These are phyloP conservation scores for Lasaia peninsularis DNA, from an alignment of 1,140 invertebrate genomes.

Conservation along the genomic window DNA sequence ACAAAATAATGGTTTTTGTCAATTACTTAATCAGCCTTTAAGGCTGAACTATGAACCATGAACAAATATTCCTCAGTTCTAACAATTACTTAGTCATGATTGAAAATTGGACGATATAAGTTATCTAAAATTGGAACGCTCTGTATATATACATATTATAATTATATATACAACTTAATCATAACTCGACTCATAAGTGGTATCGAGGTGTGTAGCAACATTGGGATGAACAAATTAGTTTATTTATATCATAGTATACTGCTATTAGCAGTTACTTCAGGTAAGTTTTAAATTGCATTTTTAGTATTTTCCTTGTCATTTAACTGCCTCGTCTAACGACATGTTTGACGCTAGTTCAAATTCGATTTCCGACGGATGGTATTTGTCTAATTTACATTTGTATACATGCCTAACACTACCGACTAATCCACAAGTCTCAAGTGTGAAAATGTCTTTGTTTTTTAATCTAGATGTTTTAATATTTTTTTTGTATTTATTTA, in stretches of 20 bases:
- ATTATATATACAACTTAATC: conserved; percentile 6
- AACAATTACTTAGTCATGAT: conserved; percentile 5
- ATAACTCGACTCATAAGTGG: not conserved
- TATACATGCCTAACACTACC: no score
- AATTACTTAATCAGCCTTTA: conserved; percentile 32
- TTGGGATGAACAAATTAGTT: not conserved
- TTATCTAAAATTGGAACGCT: conserved; percentile 2
- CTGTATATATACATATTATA: not conserved
- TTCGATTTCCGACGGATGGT: no score
- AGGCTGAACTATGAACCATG: conserved; percentile 32
- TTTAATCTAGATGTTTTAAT: no score
- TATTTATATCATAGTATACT: not conserved
- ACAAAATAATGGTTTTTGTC: conserved; percentile 27
- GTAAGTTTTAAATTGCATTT: conserved; percentile 9
- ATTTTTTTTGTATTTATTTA: no score
- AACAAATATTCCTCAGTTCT: conserved; percentile 22
- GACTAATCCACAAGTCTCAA: no score
- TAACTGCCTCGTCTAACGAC: no score
- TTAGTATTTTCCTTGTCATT: no score
- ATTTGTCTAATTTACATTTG: no score
- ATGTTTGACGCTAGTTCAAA: no score
- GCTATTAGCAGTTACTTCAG: not conserved
- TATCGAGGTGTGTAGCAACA: not conserved
- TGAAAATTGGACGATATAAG: not conserved
- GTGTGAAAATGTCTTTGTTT: no score